Evolutionary conservation across 53 echinoderm and acorn worm genomes (phyloP).

Genomic region (Glandiceps talaboti): DNA sequence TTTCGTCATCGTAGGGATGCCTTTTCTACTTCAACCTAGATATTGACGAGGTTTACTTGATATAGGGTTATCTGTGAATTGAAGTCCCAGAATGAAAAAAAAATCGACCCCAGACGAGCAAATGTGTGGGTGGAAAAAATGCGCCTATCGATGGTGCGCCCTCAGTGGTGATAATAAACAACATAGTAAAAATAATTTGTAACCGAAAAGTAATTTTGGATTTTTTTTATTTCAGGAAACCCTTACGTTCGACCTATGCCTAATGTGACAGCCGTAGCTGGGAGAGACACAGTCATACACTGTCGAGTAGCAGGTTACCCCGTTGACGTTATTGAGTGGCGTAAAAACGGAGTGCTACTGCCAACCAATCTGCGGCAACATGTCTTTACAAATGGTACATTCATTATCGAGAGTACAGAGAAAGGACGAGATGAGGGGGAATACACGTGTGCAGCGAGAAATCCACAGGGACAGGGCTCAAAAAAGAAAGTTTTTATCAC

Average conservation of each 20-base stretch:
- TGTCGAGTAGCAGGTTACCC: conserved; percentile 91
- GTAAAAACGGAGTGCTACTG: conserved; percentile 31
- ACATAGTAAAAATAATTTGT: too few species aligned
- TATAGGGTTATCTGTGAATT: too few species aligned
- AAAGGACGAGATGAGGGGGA: conserved; percentile 64
- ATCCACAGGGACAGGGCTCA: conserved; percentile 32
- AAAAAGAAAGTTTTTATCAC: conserved; percentile 40
- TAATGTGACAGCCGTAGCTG: conserved; percentile 72
- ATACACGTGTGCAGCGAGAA: conserved; percentile 60
- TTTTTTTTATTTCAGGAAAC: too few species aligned
- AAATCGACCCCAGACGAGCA: too few species aligned
- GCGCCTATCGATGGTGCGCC: too few species aligned
- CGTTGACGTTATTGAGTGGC: conserved; percentile 66
- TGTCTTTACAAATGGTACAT: conserved; percentile 58
- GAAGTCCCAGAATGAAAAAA: too few species aligned
- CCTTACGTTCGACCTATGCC: conserved; percentile 61
- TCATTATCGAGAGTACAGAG: conserved; percentile 46
- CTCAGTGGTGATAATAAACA: too few species aligned
- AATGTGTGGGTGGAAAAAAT: too few species aligned
- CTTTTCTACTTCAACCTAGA: too few species aligned
- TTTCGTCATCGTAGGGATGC: too few species aligned
- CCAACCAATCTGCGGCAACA: conserved; percentile 69
- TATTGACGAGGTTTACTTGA: too few species aligned
- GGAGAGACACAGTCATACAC: conserved; percentile 44
- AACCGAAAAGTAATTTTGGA: too few species aligned